phyloP scores from a whole-genome alignment of 2,888 invertebrate genomes.

The Athripsodes cinereus region DNA sequence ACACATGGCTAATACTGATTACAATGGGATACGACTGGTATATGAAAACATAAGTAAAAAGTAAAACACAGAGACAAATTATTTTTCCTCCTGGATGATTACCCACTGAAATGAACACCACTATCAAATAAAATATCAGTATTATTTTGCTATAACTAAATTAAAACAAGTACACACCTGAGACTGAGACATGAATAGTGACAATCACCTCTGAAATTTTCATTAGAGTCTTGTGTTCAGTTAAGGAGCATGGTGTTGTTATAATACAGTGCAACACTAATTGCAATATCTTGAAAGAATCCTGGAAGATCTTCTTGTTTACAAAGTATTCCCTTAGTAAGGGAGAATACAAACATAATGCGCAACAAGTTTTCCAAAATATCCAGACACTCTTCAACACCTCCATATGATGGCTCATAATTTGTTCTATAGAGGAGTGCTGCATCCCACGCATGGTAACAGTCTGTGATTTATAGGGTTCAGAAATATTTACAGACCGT shows the following conservation, averaged over 20 bases:
- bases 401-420: conserved; percentile 35
- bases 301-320: conserved; percentile 37
- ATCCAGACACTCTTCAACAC: conserved; percentile 41
- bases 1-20: too few species aligned
- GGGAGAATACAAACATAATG: conserved; percentile 51
- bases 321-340: conserved; percentile 45
- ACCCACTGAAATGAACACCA: too few species aligned
- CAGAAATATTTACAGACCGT: conserved; percentile 17
- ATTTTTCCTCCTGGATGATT: too few species aligned
- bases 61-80: too few species aligned
- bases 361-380: conserved; percentile 49
- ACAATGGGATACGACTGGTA: too few species aligned
- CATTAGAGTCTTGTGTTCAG: conserved; percentile 37
- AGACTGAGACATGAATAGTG: conserved; percentile 42
- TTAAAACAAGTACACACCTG: conserved; percentile 35
- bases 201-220: conserved; percentile 43
- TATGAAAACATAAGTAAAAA: too few species aligned
- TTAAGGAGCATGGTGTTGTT: conserved; percentile 28
- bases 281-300: conserved; percentile 41
- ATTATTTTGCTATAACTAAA: too few species aligned
- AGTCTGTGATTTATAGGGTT: conserved; percentile 10
- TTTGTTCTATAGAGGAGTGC: conserved; percentile 28
- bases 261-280: conserved; percentile 37
- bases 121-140: too few species aligned
- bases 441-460: conserved; percentile 14